Evolutionary conservation across 1,140 invertebrate species (phyloP), one percentile per base, ranked within the genome.

Genomic region (Drosophila littoralis): DNA sequence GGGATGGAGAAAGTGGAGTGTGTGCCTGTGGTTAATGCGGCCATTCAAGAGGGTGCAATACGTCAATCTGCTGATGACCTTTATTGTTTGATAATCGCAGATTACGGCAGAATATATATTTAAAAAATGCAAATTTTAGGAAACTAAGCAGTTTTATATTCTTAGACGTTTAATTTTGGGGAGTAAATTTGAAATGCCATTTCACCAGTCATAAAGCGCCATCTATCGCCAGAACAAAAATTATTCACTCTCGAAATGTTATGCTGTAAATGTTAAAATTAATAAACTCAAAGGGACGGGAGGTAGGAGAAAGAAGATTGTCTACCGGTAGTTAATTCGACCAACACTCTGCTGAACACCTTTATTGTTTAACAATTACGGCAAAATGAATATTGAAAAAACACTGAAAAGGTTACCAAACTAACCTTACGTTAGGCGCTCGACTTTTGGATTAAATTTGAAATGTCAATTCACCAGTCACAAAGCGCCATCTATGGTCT

Each of bases 21-120:
- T 57, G 52, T 57, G 52, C n/a, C 45, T 73, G 45, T 55, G 61
- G 58, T 50, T 74, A 54, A 77, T 59, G 52, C 66, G 50, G 15
- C 58, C 57, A 61, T 75, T 66, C 22, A 48, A 55, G 46, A 63
- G 35, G 12, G 38, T 22, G 57, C 58, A 74, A 77, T 79, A 64
- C 59, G 32, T 73, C 74, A 60, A 6, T 60, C 43, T 32, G 28
- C 36, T 81, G 69, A 72, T 72, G 77, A 65, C 65, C 46, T 57
- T 68, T 61, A 70, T 78, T 83, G 75, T 81, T 58, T 45, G 66
- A 52, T 75, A 81, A 78, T 69, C 70, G 63, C 54, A 59, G 63
- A 76, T 61, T 61, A 75, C 32, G 42, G 7, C 52, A 38, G 35
- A 5, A 28, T 28, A 28, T 28, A 28, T 28, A 28, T 28, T 28